phyloP scores from a whole-genome alignment of 2,888 invertebrate genomes.

The Platycnemis pennipes region DNA sequence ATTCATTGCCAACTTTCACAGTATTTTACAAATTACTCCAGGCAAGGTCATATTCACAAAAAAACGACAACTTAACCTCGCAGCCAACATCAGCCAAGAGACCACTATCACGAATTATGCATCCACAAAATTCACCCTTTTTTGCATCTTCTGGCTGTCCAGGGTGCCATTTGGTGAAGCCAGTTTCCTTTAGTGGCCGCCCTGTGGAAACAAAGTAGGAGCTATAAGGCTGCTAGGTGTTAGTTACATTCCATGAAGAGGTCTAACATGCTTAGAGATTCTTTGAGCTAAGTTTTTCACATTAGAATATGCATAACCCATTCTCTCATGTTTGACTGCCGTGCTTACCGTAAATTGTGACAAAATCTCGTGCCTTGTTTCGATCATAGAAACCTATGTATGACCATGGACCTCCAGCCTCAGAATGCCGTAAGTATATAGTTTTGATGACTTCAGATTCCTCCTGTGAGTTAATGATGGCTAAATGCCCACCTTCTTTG shows the following conservation, averaged over 20 bases:
- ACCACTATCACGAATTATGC: slow-evolving; percentile 5
- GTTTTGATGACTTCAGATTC: neutral
- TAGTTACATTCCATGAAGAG: too few relatives aligned
- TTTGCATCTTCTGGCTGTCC: neutral
- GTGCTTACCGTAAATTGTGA: slow-evolving; percentile 10
- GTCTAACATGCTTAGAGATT: too few relatives aligned
- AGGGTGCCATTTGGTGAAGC: slow-evolving; percentile 3
- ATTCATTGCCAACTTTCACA: too few relatives aligned
- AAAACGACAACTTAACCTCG: neutral
- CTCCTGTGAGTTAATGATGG: neutral
- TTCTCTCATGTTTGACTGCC: too few relatives aligned
- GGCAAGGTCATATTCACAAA: slow-evolving; percentile 59
- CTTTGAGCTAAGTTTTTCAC: too few relatives aligned
- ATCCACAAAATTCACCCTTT: neutral
- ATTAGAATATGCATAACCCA: too few relatives aligned
- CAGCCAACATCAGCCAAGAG: slow-evolving; percentile 28
- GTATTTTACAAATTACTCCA: neutral
- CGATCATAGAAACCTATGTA: neutral
- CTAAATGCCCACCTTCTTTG: slow-evolving; percentile 28
- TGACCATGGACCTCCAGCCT: slow-evolving; percentile 6
- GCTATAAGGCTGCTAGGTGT: too few relatives aligned
- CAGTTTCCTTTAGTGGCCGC: slow-evolving; percentile 25
- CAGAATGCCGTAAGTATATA: neutral
- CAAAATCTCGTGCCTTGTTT: neutral
- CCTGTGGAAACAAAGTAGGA: neutral